Evolutionary conservation across 1,140 invertebrate species (phyloP), one percentile per base, ranked within the genome.

Genomic region (Meteorus sp.): DNA sequence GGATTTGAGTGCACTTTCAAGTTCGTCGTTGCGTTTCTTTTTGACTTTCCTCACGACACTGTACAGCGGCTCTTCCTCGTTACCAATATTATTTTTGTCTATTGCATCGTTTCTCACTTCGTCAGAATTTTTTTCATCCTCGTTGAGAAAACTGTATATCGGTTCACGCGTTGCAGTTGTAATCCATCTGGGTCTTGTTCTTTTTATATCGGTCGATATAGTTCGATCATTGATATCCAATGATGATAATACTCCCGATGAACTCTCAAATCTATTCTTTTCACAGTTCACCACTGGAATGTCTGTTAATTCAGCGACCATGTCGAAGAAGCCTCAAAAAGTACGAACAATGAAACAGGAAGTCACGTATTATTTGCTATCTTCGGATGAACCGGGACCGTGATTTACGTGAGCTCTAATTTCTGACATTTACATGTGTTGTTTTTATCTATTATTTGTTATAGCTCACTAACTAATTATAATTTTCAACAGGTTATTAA

Each of bases 291-390:
- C 37, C 17, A 60, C 45, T 22, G 60, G 65, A 72, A 74, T 72
- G 64, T 56, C 60, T 7, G 65, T 15, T 17, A 74, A 56, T 60
- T 74, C 70, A 37, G 71, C 70, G 9, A 74, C 72, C 72, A 74
- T 74, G 13, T 54, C 63, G 17, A 35, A 35, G 9, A n/a, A 35
- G 6, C 22, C 23, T 43, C 25, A 11, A 19, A 9, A 5, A 6
- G 7, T 2, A 2, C 41, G 7, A 47, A 37, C 31, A 60, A 64
- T 51, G 27, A 25, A 8, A 45, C 70, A 69, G 72, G 68, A 71
- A 64, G 70, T 73, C 70, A 71, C 70, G 69, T 51, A 48, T 45
- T 2, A 23, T 13, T 19, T 6, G 22, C 37, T n/a, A 17, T 1
- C 25, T 33, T 41, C 25, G 20, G 27, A 27, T 22, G 7, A 35